Conservation (phyloP, 1,140 invertebrate species). For the Forficula auricularia region DNA sequence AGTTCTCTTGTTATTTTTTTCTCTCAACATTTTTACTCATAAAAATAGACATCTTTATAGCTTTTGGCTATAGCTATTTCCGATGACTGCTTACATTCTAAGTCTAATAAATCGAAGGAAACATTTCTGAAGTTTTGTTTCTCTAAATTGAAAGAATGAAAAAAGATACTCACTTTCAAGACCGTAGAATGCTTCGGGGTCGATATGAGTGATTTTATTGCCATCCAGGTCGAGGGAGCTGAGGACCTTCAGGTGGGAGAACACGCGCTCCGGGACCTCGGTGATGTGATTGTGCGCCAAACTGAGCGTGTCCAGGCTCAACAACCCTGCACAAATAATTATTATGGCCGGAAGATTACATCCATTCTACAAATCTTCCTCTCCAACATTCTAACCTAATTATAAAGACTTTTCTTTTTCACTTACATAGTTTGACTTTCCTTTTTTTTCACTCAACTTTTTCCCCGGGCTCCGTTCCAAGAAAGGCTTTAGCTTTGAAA, state of each 20-base stretch:
- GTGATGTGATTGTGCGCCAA: slow-evolving; percentile 66
- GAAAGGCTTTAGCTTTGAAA: too few species aligned
- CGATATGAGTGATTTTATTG: slow-evolving; percentile 59
- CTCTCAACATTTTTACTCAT: too few species aligned
- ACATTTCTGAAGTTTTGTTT: too few species aligned
- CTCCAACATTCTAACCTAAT: background rate
- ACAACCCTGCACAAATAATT: slow-evolving; percentile 38
- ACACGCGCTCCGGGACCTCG: slow-evolving; percentile 58
- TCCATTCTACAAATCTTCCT: background rate
- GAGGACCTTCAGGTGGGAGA: slow-evolving; percentile 54
- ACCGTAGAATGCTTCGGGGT: slow-evolving; percentile 65
- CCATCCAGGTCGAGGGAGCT: slow-evolving; percentile 74
- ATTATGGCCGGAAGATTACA: background rate
- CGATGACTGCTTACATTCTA: too few species aligned
- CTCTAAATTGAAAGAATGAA: too few species aligned
- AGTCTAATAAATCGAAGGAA: too few species aligned
- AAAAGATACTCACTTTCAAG: slow-evolving; percentile 49
- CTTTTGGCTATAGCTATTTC: too few species aligned
- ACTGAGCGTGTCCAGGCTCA: slow-evolving; percentile 60
- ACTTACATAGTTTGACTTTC: too few species aligned
- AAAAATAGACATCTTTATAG: too few species aligned
- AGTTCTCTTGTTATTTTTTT: too few species aligned
- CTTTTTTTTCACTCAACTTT: too few species aligned
- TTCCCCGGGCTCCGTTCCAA: too few species aligned
- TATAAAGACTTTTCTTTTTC: background rate